Evolutionary conservation across 1,140 invertebrate species (phyloP).

Genomic region (Drosophila elegans): DNA sequence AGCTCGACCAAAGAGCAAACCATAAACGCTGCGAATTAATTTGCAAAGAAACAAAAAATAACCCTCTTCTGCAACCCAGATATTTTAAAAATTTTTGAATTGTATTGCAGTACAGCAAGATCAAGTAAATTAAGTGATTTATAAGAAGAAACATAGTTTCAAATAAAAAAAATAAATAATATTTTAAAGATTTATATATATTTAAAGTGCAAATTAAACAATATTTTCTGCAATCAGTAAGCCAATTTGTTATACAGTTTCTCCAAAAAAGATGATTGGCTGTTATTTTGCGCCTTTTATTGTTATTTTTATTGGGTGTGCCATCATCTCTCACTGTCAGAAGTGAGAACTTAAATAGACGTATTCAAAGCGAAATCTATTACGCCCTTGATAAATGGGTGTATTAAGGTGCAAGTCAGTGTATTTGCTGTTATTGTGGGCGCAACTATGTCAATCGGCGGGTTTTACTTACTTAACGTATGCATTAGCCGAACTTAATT

Average conservation of each 20-base stretch:
- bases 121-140: no score
- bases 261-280: not conserved
- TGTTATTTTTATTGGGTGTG: not conserved
- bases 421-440: conserved; percentile 30
- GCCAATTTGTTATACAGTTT: not conserved
- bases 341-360: conserved; percentile 16
- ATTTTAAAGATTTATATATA: no score
- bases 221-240: not conserved
- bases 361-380: conserved; percentile 3
- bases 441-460: conserved; percentile 46
- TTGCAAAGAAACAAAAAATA: not conserved
- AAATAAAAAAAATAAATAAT: no score
- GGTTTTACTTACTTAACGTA: conserved; percentile 36
- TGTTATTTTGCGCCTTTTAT: not conserved
- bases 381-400: conserved; percentile 40
- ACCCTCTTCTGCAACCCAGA: not conserved
- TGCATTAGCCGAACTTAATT: conserved; percentile 47
- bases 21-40: not conserved
- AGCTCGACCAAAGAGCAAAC: conserved; percentile 6
- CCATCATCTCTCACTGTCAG: conserved; percentile 26
- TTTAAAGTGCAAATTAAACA: not conserved
- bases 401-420: conserved; percentile 21
- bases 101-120: no score
- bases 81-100: no score
- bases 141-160: no score